These are phyloP conservation scores for Cavia aperea DNA, from an alignment of 2,113 vertebrate genomes.

Conservation along the genomic window DNA sequence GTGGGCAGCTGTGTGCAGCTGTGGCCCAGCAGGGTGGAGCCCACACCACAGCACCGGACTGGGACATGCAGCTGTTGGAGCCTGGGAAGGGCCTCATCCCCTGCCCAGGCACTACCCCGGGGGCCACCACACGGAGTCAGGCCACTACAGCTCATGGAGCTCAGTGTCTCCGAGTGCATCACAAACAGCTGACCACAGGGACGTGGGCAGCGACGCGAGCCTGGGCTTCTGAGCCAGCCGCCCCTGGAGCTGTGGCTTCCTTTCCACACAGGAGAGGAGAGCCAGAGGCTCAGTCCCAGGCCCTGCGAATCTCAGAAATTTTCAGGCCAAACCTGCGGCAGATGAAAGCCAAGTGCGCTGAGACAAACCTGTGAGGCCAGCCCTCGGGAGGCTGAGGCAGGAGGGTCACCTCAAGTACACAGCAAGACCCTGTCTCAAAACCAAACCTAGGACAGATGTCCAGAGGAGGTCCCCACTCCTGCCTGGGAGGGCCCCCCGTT, in stretches of 20 bases:
- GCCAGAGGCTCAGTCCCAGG: not conserved
- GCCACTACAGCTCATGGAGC: not conserved
- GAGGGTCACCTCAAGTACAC: not conserved
- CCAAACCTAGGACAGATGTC: not conserved
- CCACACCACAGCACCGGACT: not conserved
- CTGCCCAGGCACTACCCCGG: not conserved
- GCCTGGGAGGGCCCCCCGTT: not conserved
- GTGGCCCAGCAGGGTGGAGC: not conserved
- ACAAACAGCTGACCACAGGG: rapidly evolving
- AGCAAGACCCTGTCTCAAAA: not conserved
- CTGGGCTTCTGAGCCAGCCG: not conserved
- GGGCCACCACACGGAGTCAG: not conserved
- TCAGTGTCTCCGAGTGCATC: not conserved
- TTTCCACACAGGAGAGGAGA: not conserved
- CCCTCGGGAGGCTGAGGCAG: not conserved
- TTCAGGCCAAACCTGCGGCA: not conserved
- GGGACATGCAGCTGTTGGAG: not conserved
- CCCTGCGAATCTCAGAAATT: not conserved
- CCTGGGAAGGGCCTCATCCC: not conserved
- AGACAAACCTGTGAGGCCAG: not conserved
- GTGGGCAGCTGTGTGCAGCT: not conserved
- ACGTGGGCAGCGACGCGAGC: not conserved
- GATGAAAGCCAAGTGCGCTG: not conserved
- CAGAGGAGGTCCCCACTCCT: not conserved
- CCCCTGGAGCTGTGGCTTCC: not conserved